Conservation (phyloP, 2,113 vertebrate genomes). For the Hyaena hyaena region DNA sequence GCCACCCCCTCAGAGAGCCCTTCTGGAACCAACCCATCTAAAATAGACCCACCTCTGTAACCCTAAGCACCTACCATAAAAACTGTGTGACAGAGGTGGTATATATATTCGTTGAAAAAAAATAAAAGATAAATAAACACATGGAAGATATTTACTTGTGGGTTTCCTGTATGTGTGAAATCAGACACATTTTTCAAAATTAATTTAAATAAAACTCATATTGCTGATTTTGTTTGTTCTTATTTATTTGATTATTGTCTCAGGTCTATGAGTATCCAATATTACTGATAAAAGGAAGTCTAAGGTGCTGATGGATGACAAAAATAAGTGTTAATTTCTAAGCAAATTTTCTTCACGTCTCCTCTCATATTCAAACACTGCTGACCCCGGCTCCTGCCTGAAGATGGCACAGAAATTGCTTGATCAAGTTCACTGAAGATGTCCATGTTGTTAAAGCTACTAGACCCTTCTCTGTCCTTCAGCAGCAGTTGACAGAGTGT, state of each 20-base stretch:
- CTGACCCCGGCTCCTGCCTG: not conserved
- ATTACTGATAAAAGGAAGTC: not conserved
- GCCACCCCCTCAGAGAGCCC: not conserved
- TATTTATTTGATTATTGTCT: not conserved
- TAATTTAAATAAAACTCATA: not conserved
- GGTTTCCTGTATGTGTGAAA: not conserved
- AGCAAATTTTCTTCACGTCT: not conserved
- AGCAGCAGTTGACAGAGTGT: rapidly evolving
- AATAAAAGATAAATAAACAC: not conserved
- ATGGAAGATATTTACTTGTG: not conserved
- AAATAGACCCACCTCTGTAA: not conserved
- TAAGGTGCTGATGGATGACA: not conserved
- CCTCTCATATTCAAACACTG: not conserved
- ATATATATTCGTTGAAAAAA: not conserved
- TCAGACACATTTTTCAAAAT: not conserved
- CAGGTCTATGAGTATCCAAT: not conserved
- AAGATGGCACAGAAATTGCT: not conserved
- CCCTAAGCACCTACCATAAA: not conserved
- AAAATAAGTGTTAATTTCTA: not conserved
- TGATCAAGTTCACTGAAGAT: not conserved
- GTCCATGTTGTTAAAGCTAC: too few relatives aligned
- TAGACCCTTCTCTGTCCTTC: not conserved
- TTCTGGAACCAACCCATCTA: too few relatives aligned
- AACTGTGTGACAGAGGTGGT: not conserved
- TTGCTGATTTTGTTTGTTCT: not conserved